phyloP scores from a whole-genome alignment of 2,113 vertebrate species.

The Tautogolabrus adspersus region DNA sequence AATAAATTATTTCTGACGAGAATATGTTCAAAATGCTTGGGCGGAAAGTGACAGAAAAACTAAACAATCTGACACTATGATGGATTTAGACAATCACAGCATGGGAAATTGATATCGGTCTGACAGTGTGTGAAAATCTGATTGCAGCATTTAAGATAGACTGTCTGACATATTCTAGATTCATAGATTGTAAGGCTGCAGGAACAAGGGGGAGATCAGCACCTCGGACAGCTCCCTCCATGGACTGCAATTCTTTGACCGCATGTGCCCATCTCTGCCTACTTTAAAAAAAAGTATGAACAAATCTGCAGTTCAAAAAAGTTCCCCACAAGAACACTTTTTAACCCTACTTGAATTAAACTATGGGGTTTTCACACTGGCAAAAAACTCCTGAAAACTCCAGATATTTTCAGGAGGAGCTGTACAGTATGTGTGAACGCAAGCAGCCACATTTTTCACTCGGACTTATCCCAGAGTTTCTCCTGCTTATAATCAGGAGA shows the following conservation, averaged over 20 bases:
- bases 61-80: conserved; percentile 26
- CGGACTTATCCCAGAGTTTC: too few species aligned
- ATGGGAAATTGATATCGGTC: background rate
- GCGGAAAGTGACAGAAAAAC: conserved; percentile 14
- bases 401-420: too few species aligned
- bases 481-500: too few species aligned
- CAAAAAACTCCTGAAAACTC: too few species aligned
- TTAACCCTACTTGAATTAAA: too few species aligned
- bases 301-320: background rate
- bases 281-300: too few species aligned
- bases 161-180: conserved; percentile 10
- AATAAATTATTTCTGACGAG: background rate
- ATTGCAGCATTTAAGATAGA: conserved; percentile 1
- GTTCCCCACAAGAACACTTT: too few species aligned
- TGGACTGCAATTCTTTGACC: background rate
- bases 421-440: too few species aligned
- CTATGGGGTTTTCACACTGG: too few species aligned
- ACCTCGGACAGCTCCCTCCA: conserved; percentile 23
- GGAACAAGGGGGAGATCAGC: conserved; percentile 18
- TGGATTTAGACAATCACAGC: conserved; percentile 40
- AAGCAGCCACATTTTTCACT: too few species aligned
- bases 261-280: background rate
- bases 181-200: background rate
- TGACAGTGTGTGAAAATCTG: conserved; percentile 9
- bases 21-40: conserved; percentile 12